phyloP scores from a whole-genome alignment of 1,140 invertebrate species.

The Elymnias hypermnestra region DNA sequence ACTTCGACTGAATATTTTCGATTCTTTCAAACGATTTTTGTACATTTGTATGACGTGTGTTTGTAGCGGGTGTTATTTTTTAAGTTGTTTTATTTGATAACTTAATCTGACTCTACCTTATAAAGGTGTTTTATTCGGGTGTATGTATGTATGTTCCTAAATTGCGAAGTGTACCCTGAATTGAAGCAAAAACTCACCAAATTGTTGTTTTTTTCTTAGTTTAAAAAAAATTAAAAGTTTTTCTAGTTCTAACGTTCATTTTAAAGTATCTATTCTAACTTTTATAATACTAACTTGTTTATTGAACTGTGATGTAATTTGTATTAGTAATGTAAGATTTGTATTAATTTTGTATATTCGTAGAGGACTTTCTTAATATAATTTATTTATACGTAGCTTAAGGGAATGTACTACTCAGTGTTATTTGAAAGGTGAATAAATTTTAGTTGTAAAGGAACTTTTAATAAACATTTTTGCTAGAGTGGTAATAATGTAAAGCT shows the following conservation, averaged over 20 bases:
- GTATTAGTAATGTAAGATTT: slow-evolving; percentile 71
- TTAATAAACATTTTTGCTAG: too few species aligned
- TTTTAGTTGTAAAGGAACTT: slow-evolving; percentile 24
- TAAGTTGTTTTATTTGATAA: slow-evolving; percentile 34
- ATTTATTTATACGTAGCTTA: slow-evolving; percentile 67
- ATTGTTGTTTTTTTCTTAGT: slow-evolving; percentile 62
- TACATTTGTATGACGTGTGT: slow-evolving; percentile 39
- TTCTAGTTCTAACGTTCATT: slow-evolving; percentile 49
- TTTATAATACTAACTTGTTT: slow-evolving; percentile 66
- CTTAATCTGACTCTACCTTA: slow-evolving; percentile 38
- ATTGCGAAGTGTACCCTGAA: slow-evolving; percentile 51
- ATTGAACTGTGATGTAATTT: slow-evolving; percentile 75
- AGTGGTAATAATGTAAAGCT: too few species aligned
- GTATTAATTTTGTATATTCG: slow-evolving; percentile 75
- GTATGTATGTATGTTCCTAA: slow-evolving; percentile 67
- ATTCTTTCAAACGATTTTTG: slow-evolving; percentile 33
- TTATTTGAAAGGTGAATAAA: slow-evolving; percentile 40
- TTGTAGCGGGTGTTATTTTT: slow-evolving; percentile 7
- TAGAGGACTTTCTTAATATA: slow-evolving; percentile 69
- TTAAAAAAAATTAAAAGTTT: slow-evolving; percentile 43
- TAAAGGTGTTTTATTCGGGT: slow-evolving; percentile 44
- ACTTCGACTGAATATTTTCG: slow-evolving; percentile 49
- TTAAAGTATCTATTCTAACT: slow-evolving; percentile 54
- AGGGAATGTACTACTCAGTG: slow-evolving; percentile 46
- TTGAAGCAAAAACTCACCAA: slow-evolving; percentile 49